phyloP scores from a whole-genome alignment of 35 echinoderm and acorn worm genomes.

The Holothuria glaberrima region DNA sequence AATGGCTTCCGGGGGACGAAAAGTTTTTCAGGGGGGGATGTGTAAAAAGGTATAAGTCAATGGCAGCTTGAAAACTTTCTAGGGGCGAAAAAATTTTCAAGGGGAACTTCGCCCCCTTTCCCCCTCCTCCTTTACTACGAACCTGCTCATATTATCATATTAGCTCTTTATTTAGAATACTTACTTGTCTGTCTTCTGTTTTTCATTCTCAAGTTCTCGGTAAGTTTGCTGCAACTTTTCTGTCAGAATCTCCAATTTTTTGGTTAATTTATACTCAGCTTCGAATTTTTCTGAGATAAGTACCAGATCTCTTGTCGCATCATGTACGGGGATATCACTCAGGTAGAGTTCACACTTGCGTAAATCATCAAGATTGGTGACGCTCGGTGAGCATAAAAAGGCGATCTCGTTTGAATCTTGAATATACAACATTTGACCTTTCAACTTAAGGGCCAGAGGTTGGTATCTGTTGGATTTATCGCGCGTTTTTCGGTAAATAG shows the following conservation, averaged over 20 bases:
- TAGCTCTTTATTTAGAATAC: not conserved
- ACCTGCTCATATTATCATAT: too few species aligned
- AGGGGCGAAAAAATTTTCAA: too few species aligned
- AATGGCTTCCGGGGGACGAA: too few species aligned
- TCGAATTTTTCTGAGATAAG: constrained; percentile 96
- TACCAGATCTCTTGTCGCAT: constrained; percentile 91
- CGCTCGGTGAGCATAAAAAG: constrained; percentile 86
- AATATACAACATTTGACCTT: constrained; percentile 94
- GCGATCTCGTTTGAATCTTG: constrained; percentile 76
- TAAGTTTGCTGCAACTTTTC: constrained; percentile 96
- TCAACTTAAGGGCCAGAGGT: constrained; percentile 78
- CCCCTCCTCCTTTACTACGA: too few species aligned
- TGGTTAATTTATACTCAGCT: constrained; percentile 94
- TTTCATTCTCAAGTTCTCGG: constrained; percentile 90
- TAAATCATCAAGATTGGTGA: constrained; percentile 90
- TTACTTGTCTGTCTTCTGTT: constrained; percentile 94
- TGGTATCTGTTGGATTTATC: constrained; percentile 44
- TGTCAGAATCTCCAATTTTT: constrained; percentile 90
- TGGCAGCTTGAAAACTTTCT: too few species aligned
- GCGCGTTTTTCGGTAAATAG: constrained; percentile 35
- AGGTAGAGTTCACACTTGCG: constrained; percentile 80
- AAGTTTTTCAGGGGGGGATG: too few species aligned
- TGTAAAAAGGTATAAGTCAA: too few species aligned
- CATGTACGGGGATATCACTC: constrained; percentile 93
- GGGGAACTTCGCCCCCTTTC: too few species aligned